These are phyloP conservation scores for Ficedula albicollis DNA, from an alignment of 2,797 vertebrate genomes.

Conservation along the genomic window DNA sequence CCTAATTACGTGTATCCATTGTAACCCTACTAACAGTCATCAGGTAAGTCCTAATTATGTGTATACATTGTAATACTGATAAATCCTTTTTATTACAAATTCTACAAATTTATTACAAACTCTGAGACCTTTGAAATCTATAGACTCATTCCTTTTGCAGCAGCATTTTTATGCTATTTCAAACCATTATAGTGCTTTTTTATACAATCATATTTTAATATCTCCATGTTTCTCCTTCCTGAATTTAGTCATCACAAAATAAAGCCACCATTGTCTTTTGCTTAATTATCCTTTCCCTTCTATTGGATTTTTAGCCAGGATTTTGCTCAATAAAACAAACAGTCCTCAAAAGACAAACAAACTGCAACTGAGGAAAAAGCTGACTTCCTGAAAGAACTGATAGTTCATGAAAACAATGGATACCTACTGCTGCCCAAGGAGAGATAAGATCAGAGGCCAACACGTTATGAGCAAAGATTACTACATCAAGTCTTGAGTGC, in stretches of 20 bases:
- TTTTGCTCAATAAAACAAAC: conserved; percentile 46
- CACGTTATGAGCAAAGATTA: not conserved
- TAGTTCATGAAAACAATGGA: not conserved
- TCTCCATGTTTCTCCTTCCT: not conserved
- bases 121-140: not conserved
- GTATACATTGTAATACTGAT: not conserved
- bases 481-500: not conserved
- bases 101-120: no score
- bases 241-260: not conserved
- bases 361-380: not conserved
- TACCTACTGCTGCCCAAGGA: not conserved
- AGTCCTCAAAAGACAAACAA: conserved; percentile 34
- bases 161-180: not conserved
- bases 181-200: not conserved
- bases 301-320: conserved; percentile 18
- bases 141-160: not conserved
- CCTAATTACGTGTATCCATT: not conserved
- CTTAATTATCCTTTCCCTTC: conserved; percentile 5
- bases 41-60: not conserved
- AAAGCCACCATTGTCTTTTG: not conserved
- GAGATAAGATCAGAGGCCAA: not conserved
- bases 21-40: not conserved
- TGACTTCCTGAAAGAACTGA: not conserved
- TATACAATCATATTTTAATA: not conserved
- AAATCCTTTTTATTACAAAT: not conserved